Evolutionary conservation across 2,888 invertebrate genomes (phyloP).

Genomic region (Callinectes sapidus): DNA sequence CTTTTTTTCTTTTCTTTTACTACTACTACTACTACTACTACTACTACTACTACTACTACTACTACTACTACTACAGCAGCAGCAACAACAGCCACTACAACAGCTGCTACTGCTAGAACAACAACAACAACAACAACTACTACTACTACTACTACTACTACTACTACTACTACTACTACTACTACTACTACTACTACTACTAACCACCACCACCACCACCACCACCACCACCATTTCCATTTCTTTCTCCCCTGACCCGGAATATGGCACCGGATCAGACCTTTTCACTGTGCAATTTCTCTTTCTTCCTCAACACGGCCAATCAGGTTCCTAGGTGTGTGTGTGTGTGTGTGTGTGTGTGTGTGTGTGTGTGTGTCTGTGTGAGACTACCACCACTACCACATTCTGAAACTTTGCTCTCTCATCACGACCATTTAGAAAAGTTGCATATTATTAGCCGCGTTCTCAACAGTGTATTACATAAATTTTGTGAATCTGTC

Average conservation of each 20-base stretch:
- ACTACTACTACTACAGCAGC: not conserved
- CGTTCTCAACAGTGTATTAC: no score
- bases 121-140: no score
- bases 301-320: not conserved
- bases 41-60: not conserved
- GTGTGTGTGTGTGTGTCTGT: not conserved
- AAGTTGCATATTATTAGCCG: no score
- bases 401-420: no score
- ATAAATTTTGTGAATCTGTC: no score
- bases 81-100: not conserved
- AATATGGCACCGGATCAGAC: not conserved
- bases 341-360: not conserved
- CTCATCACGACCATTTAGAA: no score
- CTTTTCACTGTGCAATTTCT: not conserved
- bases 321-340: not conserved
- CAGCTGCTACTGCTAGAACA: not conserved
- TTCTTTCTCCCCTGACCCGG: not conserved
- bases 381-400: no score
- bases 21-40: constrained; percentile 6
- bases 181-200: not conserved
- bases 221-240: not conserved
- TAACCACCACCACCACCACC: not conserved
- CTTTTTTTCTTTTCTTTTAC: not conserved
- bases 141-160: constrained; percentile 30
- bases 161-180: not conserved